Evolutionary conservation across 2,888 invertebrate species (phyloP).

Genomic region (Amphimallon solstitiale): DNA sequence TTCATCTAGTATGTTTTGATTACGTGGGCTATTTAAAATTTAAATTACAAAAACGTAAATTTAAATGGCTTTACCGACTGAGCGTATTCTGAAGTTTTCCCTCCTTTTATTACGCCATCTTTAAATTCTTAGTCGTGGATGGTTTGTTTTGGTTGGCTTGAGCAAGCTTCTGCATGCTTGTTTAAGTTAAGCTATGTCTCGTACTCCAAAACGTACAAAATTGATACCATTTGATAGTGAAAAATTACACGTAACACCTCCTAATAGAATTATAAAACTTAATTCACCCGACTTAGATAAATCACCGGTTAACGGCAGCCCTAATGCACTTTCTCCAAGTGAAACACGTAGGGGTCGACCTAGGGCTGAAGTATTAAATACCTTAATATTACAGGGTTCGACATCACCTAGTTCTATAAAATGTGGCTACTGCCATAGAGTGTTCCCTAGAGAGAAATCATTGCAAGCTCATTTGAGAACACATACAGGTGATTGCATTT

Average conservation of each 20-base stretch:
- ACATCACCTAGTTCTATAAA: slow-evolving; percentile 76
- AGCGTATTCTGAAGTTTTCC: slow-evolving; percentile 41
- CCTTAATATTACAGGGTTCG: slow-evolving; percentile 75
- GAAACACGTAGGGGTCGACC: slow-evolving; percentile 74
- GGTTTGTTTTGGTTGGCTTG: slow-evolving; percentile 46
- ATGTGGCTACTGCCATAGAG: slow-evolving; percentile 75
- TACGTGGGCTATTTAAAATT: slow-evolving; percentile 44
- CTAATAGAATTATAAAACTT: slow-evolving; percentile 41
- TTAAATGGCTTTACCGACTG: slow-evolving; percentile 42
- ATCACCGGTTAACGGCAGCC: slow-evolving; percentile 47
- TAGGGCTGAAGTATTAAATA: slow-evolving; percentile 74
- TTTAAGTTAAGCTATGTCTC: slow-evolving; percentile 45
- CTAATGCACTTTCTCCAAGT: slow-evolving; percentile 50
- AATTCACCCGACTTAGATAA: slow-evolving; percentile 44
- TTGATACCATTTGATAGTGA: slow-evolving; percentile 38
- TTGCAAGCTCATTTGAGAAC: slow-evolving; percentile 75
- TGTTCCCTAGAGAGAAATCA: slow-evolving; percentile 81
- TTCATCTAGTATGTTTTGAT: neutral
- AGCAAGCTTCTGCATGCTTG: slow-evolving; percentile 39
- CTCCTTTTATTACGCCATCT: slow-evolving; percentile 49
- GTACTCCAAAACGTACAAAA: slow-evolving; percentile 47
- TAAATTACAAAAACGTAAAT: slow-evolving; percentile 40
- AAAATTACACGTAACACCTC: slow-evolving; percentile 41
- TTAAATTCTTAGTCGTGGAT: slow-evolving; percentile 44
- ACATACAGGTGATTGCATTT: slow-evolving; percentile 67